A percentile compares a stretch with the other conserved stretches of the same genome.
Evolutionary conservation across 2,888 invertebrate species (phyloP).

Genomic region (Melanostoma scalare): DNA sequence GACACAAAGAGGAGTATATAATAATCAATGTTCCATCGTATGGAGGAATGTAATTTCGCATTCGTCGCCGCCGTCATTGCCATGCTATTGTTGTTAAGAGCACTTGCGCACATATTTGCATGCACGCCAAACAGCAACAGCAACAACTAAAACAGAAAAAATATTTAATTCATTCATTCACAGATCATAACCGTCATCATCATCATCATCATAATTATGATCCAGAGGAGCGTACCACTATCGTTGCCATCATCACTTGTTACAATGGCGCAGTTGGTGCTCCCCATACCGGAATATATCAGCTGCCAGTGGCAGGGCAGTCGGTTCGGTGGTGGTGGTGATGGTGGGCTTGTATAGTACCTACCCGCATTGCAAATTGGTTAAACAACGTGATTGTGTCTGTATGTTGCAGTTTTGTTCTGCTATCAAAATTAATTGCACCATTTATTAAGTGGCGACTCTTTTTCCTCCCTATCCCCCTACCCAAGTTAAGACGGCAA

Average conservation of each 20-base stretch:
- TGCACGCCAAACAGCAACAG: slow-evolving; percentile 34
- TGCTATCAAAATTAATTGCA: slow-evolving; percentile 59
- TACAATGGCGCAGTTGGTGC: slow-evolving; percentile 49
- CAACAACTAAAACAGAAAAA: slow-evolving; percentile 1
- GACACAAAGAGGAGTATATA: neutral
- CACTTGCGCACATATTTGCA: slow-evolving; percentile 46
- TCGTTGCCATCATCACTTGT: slow-evolving; percentile 46
- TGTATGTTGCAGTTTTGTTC: slow-evolving; percentile 33
- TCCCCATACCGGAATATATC: slow-evolving; percentile 42
- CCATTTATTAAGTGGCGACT: slow-evolving; percentile 59
- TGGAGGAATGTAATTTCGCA: slow-evolving; percentile 45
- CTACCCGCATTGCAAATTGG: slow-evolving; percentile 20
- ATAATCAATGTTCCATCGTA: neutral
- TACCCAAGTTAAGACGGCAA: slow-evolving; percentile 17
- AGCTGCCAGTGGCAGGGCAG: slow-evolving; percentile 36
- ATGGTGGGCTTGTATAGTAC: slow-evolving; percentile 8
- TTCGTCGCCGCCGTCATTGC: slow-evolving; percentile 59
- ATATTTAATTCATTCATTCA: slow-evolving; percentile 42
- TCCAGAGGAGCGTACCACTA: neutral
- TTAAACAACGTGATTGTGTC: slow-evolving; percentile 37
- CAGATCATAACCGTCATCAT: slow-evolving; percentile 53
- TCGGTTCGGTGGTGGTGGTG: slow-evolving; percentile 4
- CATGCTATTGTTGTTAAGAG: slow-evolving; percentile 51
- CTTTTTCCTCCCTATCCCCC: neutral
- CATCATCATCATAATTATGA: slow-evolving; percentile 42